phyloP scores from a whole-genome alignment of 2,113 vertebrate genomes.

The Motacilla tschutschensis region DNA sequence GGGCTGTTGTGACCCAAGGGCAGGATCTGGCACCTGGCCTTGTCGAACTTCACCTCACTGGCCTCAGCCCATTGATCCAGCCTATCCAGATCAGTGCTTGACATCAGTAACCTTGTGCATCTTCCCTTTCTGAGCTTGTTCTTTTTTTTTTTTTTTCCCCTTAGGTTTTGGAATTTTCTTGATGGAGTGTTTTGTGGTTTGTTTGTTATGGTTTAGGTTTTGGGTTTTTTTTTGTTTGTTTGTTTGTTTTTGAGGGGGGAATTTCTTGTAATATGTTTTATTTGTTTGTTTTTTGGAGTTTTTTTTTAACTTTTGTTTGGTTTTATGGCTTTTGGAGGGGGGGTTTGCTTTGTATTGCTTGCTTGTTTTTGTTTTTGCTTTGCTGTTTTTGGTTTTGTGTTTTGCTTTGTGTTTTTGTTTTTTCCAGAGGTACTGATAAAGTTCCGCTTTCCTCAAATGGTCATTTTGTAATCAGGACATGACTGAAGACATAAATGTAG shows the following conservation, averaged over 20 bases:
- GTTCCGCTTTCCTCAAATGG: neutral
- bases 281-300: neutral
- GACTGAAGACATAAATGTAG: neutral
- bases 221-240: too few species aligned
- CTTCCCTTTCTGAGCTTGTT: neutral
- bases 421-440: neutral
- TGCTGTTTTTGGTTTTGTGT: neutral
- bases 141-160: accelerated
- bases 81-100: neutral
- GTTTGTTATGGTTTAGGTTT: neutral
- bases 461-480: neutral
- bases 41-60: neutral
- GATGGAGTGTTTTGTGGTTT: accelerated
- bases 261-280: neutral
- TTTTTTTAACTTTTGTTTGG: neutral
- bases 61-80: neutral
- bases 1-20: neutral
- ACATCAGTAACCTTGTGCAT: neutral
- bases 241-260: too few species aligned
- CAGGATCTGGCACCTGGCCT: accelerated
- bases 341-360: neutral
- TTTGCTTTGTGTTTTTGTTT: neutral
- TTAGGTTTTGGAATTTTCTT: neutral
- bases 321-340: neutral
- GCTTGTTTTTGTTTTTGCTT: neutral